Evolutionary conservation across 1,140 invertebrate species (phyloP), one percentile per base, ranked within the genome.

Genomic region (Drosophila lacteicornis): DNA sequence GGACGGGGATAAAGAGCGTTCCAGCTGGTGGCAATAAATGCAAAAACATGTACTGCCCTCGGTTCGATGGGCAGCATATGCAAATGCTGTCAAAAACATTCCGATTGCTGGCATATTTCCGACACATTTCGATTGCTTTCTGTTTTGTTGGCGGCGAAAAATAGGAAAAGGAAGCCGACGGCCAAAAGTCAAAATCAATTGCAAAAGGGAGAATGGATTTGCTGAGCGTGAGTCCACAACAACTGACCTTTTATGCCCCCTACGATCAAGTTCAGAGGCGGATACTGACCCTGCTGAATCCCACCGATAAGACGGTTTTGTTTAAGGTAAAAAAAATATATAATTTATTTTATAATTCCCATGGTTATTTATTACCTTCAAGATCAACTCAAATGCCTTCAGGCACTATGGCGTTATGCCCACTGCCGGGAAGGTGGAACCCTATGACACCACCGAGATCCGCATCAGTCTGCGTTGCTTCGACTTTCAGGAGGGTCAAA

Each of bases 41-140:
- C 74, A 53, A 46, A 76, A 77, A 75, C 75, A 77, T 69, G 57
- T 15, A 53, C 56, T 69, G 65, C 50, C 50, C 49, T 50, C 58
- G 22, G 50, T 42, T 56, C 49, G 47, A 69, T 59, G 47, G 30
- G 79, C 62, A 78, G 55, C 68, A 69, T 82, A 68, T 78, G 68
- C 68, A 82, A 75, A 82, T 82, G 60, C 65, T 82, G 80, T 82
- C 80, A 82, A 66, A 70, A 69, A 47, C 42, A 76, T 67, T 67
- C 45, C 43, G 60, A 70, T 77, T 62, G 50, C 74, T 69, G 76
- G 66, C 65, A 63, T 70, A 77, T 78, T 77, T 77, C 63, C 73
- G 51, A 78, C 74, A 78, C 50, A 69, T 68, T 78, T 69, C 63
- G 45, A 33, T 62, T 56, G 43, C 36, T 55, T 66, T 58, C 22